Base-by-base conservation (phyloP, 2,797 vertebrate species). In the Eupleurogrammus muticus region DNA sequence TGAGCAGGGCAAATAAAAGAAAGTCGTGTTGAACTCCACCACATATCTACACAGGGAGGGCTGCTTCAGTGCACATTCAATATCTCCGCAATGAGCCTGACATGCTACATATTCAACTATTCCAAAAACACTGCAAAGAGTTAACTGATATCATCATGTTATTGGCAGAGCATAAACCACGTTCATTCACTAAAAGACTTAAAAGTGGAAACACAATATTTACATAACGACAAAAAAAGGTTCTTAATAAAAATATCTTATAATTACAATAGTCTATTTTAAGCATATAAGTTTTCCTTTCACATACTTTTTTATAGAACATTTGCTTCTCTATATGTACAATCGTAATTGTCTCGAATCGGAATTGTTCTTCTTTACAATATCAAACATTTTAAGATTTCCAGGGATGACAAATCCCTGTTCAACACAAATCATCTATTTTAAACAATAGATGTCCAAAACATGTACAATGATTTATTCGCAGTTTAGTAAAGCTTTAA, bases 201-300 rank as follows among this genome's bases (percentile, higher is more conserved):
- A 77, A 82, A 89, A 86, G 87, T 90, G 89, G 85, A 92, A 94
- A 96, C 96, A 95, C 95, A 94, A 95, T 98, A 99, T 98, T 96
- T 99, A 99, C 97, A 98, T 77, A 96, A 98, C 86, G 92, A 90
- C 83, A 85, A 82, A 78, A 96, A 96, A 83, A 75, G 59, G 92
- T 14, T 96, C 97, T 97, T 95, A 96, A 98, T 98, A 97, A 98
- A 99, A 99, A 99, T 99, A 98, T 96, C 95, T 97, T 96, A 96
- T 97, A 97, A 97, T 99, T 99, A 98, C 97, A 99, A 96, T 96
- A 96, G 95, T 96, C 96, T 97, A 96, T 97, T 97, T 88, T 95
- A 95, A 96, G 96, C 96, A 96, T 98, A 98, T 96, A 97, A 93
- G 92, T 93, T 84, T 96, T 95, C 89, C 88, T 96, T 95, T 95